phyloP scores from a whole-genome alignment of 2,797 vertebrate species.

The Ctenochaetus hawaiiensis region DNA sequence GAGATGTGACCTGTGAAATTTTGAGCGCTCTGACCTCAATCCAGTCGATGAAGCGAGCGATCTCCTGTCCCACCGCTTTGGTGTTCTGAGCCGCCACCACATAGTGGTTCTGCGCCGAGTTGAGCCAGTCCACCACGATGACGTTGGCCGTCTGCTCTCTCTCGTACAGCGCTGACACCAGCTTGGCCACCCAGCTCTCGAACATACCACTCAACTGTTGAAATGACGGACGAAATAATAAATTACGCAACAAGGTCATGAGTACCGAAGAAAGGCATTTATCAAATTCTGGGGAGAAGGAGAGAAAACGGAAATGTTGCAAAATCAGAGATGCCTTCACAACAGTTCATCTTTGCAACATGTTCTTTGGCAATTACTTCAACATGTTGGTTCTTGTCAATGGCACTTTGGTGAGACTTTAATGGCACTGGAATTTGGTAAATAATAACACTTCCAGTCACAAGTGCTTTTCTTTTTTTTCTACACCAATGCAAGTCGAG shows the following conservation, averaged over 20 bases:
- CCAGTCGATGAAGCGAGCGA: conserved; percentile 87
- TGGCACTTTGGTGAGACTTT: not conserved
- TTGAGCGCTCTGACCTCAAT: conserved; percentile 79
- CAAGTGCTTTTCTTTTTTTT: conserved; percentile 10
- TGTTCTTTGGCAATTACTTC: not conserved
- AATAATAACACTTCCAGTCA: conserved; percentile 15
- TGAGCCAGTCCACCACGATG: conserved; percentile 88
- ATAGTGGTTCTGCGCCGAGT: conserved; percentile 86
- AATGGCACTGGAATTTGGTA: not conserved
- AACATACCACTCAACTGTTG: conserved; percentile 87
- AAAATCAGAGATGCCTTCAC: not conserved
- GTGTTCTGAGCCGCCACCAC: conserved; percentile 85
- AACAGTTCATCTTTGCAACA: not conserved
- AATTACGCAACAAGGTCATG: not conserved
- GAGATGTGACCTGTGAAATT: not conserved
- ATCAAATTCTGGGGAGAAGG: not conserved
- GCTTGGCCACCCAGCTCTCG: conserved; percentile 86
- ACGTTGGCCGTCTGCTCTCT: conserved; percentile 84
- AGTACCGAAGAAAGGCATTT: not conserved
- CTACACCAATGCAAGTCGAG: not conserved
- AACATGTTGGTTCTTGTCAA: conserved; percentile 23
- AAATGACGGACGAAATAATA: conserved; percentile 5
- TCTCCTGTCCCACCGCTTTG: conserved; percentile 82
- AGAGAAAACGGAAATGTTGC: not conserved
- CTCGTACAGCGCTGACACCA: conserved; percentile 85